Percentiles rank a stretch among this genome's conserved stretches.
phyloP scores from a whole-genome alignment of 2,888 invertebrate genomes.

The Pharmacophagus antenor region DNA sequence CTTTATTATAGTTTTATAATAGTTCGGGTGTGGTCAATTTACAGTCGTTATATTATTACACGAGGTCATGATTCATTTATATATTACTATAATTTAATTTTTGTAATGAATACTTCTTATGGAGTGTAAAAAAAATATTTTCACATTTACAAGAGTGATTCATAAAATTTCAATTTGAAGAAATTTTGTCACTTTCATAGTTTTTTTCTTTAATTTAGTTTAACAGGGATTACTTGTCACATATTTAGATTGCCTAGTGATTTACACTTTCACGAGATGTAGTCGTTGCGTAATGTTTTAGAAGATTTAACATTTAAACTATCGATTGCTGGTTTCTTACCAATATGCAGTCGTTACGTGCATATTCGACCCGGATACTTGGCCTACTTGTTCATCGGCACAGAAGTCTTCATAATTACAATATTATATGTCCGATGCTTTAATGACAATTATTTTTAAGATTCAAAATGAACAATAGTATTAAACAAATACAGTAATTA shows the following conservation, averaged over 20 bases:
- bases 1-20: no score
- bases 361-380: conserved; percentile 41
- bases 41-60: no score
- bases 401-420: conserved; percentile 20
- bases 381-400: conserved; percentile 35
- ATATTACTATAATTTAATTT: no score
- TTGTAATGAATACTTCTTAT: no score
- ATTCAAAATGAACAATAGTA: conserved; percentile 7
- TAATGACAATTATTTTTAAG: conserved; percentile 19
- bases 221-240: neutral
- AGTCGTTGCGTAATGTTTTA: conserved; percentile 40
- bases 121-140: no score
- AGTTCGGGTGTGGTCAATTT: no score
- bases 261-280: conserved; percentile 41
- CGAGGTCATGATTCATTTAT: no score
- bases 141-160: no score
- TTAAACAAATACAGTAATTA: conserved; percentile 6
- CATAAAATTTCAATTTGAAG: neutral
- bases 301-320: conserved; percentile 44
- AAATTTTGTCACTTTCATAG: neutral
- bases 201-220: neutral
- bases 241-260: conserved; percentile 32
- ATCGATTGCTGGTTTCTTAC: conserved; percentile 42
- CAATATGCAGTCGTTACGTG: conserved; percentile 45
- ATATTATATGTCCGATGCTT: conserved; percentile 9